Conservation (phyloP, 2,888 invertebrate genomes). For the Masnerella sp. region DNA sequence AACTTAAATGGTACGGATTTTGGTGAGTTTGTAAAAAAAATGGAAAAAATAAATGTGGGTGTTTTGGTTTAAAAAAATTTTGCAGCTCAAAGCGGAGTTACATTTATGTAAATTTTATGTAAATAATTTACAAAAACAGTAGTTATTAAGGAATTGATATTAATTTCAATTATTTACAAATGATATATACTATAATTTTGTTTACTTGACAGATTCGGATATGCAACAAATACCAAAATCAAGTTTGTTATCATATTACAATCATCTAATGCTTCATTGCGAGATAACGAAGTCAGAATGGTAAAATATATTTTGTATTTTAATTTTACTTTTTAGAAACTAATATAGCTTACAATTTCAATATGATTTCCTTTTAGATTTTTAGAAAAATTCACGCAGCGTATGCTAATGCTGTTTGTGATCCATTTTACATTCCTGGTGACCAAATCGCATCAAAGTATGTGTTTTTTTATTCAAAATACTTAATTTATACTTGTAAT, state of each 20-base stretch:
- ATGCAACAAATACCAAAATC: slow-evolving; percentile 97
- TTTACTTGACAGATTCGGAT: slow-evolving; percentile 87
- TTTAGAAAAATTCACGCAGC: slow-evolving; percentile 93
- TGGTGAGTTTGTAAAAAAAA: too few relatives aligned
- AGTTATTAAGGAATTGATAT: too few relatives aligned
- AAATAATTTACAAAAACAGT: too few relatives aligned
- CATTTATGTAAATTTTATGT: too few relatives aligned
- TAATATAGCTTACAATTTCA: too few relatives aligned
- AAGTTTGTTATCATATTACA: slow-evolving; percentile 96
- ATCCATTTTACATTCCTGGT: slow-evolving; percentile 97
- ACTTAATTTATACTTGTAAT: too few relatives aligned
- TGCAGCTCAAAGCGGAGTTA: too few relatives aligned
- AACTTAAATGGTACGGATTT: too few relatives aligned
- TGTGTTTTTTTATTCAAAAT: too few relatives aligned
- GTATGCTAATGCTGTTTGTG: slow-evolving; percentile 96
- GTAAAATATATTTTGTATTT: slow-evolving; percentile 77
- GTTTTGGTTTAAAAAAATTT: slow-evolving; percentile 23
- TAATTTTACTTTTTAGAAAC: not conserved
- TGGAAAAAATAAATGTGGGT: too few relatives aligned
- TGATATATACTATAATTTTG: too few relatives aligned
- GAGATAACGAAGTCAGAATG: slow-evolving; percentile 96
- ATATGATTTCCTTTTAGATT: slow-evolving; percentile 79
- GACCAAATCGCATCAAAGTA: slow-evolving; percentile 92
- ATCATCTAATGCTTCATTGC: slow-evolving; percentile 89
- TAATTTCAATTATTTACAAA: too few relatives aligned